Base-by-base conservation (phyloP, 2,113 vertebrate species). In the Macaca nemestrina region DNA sequence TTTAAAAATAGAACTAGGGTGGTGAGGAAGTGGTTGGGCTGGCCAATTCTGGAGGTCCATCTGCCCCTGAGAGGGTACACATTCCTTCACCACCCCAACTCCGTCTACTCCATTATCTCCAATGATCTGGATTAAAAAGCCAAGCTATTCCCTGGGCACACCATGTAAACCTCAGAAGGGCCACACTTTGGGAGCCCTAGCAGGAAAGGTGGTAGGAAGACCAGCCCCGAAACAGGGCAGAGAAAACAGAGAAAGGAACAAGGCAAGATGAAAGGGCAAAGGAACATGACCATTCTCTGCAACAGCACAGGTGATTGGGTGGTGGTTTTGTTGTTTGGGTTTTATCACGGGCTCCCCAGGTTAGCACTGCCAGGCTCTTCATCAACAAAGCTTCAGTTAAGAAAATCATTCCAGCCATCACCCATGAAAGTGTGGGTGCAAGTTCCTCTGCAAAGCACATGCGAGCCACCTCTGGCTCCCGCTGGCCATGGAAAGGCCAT, bases 1-100 rank as follows among this genome's bases (percentile, higher is more conserved):
- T 95, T 93, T 97, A 96, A 96, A 97, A 95, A 90, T 30, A 97
- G 88, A 90, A 94, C 13, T 61, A 23, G 1, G 48, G 35, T 27
- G 8, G 35, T 45, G n/a, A 84, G 52, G n/a, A 97, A 97, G 92
- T 92, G 92, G 73, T 32, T 59, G 57, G 55, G 43, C 38, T 40
- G 52, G 48, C 48, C 87, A 50, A 17, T 38, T 93, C 92, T 96
- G n/a, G 86, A 93, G 70, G 75, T n/a, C 67, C 6, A 0, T 79
- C 32, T 80, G 73, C 57, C 73, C 78, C 40, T 11, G 57, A 61
- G 70, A 97, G 64, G 45, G 23, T 61, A 7, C 22, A 70, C 25
- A 16, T 30, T n/a, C 40, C 76, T 2, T 50, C 20, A 9, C 20
- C 70, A 72, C 5, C 57, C n/a, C 30, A 50, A 23, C 11, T 59